Evolutionary conservation across 30 jellyfish, hydroid and myxozoan species (phyloP).

Genomic region (Cassiopea xamachana): DNA sequence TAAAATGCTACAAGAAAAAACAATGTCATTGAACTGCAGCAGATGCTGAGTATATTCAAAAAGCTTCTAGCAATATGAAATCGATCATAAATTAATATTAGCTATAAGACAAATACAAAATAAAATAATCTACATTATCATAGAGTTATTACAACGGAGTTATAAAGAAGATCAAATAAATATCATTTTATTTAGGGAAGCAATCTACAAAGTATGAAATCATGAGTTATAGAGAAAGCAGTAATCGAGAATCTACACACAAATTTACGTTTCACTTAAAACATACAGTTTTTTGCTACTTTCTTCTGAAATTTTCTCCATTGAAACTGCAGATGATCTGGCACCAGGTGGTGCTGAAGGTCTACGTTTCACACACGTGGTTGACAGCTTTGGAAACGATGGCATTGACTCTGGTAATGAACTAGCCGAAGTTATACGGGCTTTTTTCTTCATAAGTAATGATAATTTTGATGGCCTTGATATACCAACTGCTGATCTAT

Average conservation of each 20-base stretch:
- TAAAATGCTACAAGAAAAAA: no score
- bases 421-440: conserved; percentile 48
- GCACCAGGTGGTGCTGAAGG: conserved; percentile 86
- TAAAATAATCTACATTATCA: no score
- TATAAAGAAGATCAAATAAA: neutral
- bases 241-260: no score
- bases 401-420: conserved; percentile 76
- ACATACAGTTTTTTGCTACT: neutral
- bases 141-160: no score
- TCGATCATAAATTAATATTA: no score
- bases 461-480: conserved; percentile 49
- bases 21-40: no score
- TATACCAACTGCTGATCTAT: conserved; percentile 78
- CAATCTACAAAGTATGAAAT: neutral
- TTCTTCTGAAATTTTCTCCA: neutral
- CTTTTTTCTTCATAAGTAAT: conserved; percentile 22
- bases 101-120: no score
- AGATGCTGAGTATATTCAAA: no score
- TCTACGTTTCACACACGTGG: conserved; percentile 33
- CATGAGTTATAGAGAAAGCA: no score
- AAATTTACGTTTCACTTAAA: neutral
- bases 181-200: neutral
- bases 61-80: no score
- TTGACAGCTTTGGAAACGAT: conserved; percentile 13
- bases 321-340: neutral